Evolutionary conservation across 2,888 invertebrate species (phyloP).

Genomic region (Crepidodera aurea): DNA sequence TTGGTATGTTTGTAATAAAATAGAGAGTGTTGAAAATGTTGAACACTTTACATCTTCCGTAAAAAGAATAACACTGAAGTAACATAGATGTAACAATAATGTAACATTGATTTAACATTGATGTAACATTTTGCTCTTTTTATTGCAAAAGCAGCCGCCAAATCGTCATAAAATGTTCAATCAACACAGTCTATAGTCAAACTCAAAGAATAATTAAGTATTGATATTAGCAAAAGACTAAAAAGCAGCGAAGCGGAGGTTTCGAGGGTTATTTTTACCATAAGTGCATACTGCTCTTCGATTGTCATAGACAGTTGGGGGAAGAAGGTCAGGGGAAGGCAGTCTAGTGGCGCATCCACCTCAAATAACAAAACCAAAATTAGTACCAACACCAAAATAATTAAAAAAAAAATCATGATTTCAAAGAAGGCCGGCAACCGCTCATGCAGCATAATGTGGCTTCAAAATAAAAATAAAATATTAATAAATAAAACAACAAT

Average conservation of each 20-base stretch:
- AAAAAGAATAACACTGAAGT: too few relatives aligned
- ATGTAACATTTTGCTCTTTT: too few relatives aligned
- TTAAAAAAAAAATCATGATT: constrained; percentile 33
- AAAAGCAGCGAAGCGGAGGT: constrained; percentile 35
- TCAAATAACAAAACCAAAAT: constrained; percentile 57
- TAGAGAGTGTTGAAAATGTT: not conserved
- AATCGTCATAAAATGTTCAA: too few relatives aligned
- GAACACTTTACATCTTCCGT: too few relatives aligned
- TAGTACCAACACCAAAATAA: constrained; percentile 41
- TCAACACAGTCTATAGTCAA: not conserved
- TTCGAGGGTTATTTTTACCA: constrained; percentile 56
- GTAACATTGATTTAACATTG: too few relatives aligned
- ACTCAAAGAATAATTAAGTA: not conserved
- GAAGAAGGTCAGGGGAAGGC: constrained; percentile 64
- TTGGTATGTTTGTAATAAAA: too few relatives aligned
- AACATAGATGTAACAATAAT: too few relatives aligned
- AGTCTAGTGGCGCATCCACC: constrained; percentile 66
- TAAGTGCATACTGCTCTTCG: constrained; percentile 62
- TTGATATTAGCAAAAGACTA: too few relatives aligned
- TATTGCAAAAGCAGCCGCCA: too few relatives aligned
- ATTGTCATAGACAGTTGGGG: constrained; percentile 61
- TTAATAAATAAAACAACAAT: not conserved
- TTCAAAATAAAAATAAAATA: constrained; percentile 1
- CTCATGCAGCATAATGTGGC: constrained; percentile 16
- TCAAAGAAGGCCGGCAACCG: constrained; percentile 35